Evolutionary conservation across 2,797 vertebrate species (phyloP).

Genomic region (Rhabdomys pumilio): DNA sequence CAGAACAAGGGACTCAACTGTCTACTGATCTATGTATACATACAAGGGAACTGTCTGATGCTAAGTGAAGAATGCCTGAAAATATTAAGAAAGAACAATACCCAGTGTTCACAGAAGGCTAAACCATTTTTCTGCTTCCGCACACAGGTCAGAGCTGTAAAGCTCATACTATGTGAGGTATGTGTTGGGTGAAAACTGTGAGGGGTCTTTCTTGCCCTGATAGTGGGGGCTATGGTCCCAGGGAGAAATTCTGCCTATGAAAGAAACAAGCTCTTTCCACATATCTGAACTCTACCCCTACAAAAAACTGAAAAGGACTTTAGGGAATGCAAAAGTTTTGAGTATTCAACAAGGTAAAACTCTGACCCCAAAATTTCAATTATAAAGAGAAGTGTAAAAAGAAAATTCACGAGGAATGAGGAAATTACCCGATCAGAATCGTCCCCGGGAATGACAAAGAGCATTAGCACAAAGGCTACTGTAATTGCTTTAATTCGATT

Average conservation of each 20-base stretch:
- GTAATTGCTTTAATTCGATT: constrained; percentile 46
- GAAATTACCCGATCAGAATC: constrained; percentile 34
- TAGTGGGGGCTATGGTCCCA: not conserved
- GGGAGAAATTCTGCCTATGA: not conserved
- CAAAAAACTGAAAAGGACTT: not conserved
- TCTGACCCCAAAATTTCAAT: constrained; percentile 14
- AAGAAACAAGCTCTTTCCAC: not conserved
- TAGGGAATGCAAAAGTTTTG: constrained; percentile 43
- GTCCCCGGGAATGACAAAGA: not conserved
- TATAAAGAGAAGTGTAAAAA: constrained; percentile 35
- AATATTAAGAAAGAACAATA: not conserved
- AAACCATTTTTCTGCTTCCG: not conserved
- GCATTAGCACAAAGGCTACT: constrained; percentile 19
- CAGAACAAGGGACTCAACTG: not conserved
- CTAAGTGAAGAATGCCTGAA: not conserved
- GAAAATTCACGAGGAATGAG: not conserved
- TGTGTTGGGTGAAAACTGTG: not conserved
- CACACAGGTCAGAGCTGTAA: not conserved
- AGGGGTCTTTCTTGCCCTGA: not conserved
- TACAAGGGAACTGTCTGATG: not conserved
- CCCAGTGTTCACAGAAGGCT: not conserved
- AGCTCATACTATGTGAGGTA: not conserved
- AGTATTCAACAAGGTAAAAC: constrained; percentile 2
- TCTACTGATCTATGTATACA: not conserved
- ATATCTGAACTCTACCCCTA: not conserved